Percentiles rank a stretch among this genome's conserved stretches.
Conservation (phyloP, 1,140 invertebrate genomes). For the Nautilus pompilius region DNA sequence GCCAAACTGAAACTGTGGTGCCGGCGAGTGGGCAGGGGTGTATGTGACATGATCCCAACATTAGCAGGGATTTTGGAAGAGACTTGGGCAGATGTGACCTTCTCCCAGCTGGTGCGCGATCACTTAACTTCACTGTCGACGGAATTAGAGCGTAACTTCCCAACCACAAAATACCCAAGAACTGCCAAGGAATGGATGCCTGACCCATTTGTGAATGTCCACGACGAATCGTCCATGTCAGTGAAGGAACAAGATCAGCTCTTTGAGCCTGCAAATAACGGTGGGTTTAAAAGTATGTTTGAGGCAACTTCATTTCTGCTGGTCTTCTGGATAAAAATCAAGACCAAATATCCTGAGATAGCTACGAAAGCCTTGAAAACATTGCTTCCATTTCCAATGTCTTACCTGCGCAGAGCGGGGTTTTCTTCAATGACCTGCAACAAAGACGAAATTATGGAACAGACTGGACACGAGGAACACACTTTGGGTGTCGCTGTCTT, state of each 20-base stretch:
- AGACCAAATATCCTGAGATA: too few relatives aligned
- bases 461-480: too few relatives aligned
- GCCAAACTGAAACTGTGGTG: conserved; percentile 74
- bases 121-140: conserved; percentile 11
- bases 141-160: conserved; percentile 26
- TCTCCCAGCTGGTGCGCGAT: conserved; percentile 22
- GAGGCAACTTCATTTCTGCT: background rate
- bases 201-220: background rate
- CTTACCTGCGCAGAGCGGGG: too few relatives aligned
- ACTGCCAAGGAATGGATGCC: conserved; percentile 8
- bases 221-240: background rate
- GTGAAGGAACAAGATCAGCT: background rate
- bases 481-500: too few relatives aligned
- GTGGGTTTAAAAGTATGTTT: conserved; percentile 1
- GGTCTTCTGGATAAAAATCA: too few relatives aligned
- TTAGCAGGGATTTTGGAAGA: conserved; percentile 55
- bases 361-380: too few relatives aligned
- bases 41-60: conserved; percentile 94
- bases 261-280: background rate
- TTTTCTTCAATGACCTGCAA: too few relatives aligned
- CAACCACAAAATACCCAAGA: conserved; percentile 32
- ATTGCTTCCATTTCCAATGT: too few relatives aligned
- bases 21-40: conserved; percentile 99
- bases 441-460: too few relatives aligned
- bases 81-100: background rate